Conservation (phyloP, 2,113 vertebrate species). For the Clupea harengus region DNA sequence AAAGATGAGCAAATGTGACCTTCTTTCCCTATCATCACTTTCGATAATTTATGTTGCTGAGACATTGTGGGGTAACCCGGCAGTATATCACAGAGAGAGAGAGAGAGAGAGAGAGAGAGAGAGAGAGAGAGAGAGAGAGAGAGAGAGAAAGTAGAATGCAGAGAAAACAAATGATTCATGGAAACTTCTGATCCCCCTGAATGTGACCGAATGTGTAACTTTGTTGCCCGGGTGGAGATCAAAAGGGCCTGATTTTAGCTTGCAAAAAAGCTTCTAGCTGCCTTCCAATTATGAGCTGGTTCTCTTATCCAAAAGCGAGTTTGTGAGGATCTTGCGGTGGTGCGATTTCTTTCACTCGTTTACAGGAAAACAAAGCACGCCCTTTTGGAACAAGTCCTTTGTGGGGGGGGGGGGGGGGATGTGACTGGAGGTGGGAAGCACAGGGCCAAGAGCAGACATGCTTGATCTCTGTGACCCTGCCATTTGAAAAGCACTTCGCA, state of each 20-base stretch:
- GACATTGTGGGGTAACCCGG: conserved; percentile 18
- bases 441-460: not conserved
- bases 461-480: conserved; percentile 34
- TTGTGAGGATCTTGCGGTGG: not conserved
- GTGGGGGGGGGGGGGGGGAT: conserved; percentile 5
- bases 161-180: conserved; percentile 38
- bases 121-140: conserved; percentile 7
- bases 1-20: conserved; percentile 41
- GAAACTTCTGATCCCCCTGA: conserved; percentile 37
- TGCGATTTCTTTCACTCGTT: not conserved
- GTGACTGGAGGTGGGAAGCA: conserved; percentile 23
- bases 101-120: conserved; percentile 2
- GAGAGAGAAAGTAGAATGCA: not conserved
- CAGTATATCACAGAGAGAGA: conserved; percentile 9
- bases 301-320: not conserved
- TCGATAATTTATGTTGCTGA: conserved; percentile 33
- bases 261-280: not conserved
- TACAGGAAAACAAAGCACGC: not conserved
- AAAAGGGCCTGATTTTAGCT: conserved; percentile 30
- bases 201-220: conserved; percentile 26
- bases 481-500: not conserved
- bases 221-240: conserved; percentile 27
- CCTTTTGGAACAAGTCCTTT: not conserved
- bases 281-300: not conserved
- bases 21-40: conserved; percentile 5